Percentiles rank a stretch among this genome's conserved stretches.
phyloP scores from a whole-genome alignment of 2,888 invertebrate species.

The Synergus gifuensis region DNA sequence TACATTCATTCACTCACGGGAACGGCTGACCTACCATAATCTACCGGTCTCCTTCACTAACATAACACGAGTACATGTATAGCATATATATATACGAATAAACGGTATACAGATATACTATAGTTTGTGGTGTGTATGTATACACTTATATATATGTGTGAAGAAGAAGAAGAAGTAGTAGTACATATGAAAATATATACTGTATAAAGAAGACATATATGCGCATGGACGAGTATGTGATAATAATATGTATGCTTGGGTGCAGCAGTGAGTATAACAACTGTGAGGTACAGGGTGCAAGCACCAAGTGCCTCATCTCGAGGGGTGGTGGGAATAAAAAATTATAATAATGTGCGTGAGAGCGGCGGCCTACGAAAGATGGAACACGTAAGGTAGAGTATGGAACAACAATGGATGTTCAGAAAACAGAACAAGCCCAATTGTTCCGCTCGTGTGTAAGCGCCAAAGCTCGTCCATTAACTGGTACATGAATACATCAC shows the following conservation, averaged over 20 bases:
- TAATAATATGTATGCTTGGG: constrained; percentile 75
- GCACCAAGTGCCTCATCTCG: constrained; percentile 54
- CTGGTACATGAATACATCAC: constrained; percentile 63
- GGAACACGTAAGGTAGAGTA: constrained; percentile 64
- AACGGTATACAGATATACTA: constrained; percentile 57
- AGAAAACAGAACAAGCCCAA: constrained; percentile 74
- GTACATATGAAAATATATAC: constrained; percentile 61
- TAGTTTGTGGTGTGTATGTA: constrained; percentile 55
- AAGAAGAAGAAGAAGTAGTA: constrained; percentile 60
- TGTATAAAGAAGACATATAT: constrained; percentile 70
- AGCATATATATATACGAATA: constrained; percentile 57
- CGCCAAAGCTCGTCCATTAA: constrained; percentile 70
- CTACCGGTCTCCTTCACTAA: constrained; percentile 76
- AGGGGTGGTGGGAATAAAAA: constrained; percentile 56
- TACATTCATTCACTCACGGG: constrained; percentile 77
- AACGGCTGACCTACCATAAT: constrained; percentile 77
- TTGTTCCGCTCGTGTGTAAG: constrained; percentile 66
- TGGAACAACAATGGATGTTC: constrained; percentile 69
- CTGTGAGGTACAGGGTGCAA: constrained; percentile 66
- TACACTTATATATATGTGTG: constrained; percentile 61
- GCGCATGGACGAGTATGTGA: constrained; percentile 73
- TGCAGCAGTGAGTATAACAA: constrained; percentile 77
- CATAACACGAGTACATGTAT: constrained; percentile 74
- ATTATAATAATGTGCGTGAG: constrained; percentile 60
- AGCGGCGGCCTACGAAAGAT: constrained; percentile 66